phyloP scores from a whole-genome alignment of 1,140 invertebrate genomes.

The Aphaenogaster rudis region DNA sequence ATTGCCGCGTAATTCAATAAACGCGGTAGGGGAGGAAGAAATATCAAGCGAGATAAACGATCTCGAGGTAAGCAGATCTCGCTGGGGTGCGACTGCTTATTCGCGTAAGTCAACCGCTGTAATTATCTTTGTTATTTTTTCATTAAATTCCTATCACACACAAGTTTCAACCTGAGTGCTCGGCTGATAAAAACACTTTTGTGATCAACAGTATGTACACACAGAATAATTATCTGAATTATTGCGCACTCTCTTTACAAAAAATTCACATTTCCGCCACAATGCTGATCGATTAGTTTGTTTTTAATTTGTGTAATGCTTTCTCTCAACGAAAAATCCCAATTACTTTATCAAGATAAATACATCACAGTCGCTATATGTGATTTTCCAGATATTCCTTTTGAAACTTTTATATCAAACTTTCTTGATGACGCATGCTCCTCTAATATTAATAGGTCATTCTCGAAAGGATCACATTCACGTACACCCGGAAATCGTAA shows the following conservation, averaged over 20 bases:
- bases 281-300: constrained; percentile 27
- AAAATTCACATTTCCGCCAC: constrained; percentile 58
- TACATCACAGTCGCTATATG: background rate
- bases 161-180: constrained; percentile 65
- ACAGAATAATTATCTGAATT: constrained; percentile 10
- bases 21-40: background rate
- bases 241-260: constrained; percentile 7
- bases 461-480: background rate
- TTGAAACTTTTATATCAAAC: constrained; percentile 23
- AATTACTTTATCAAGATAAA: constrained; percentile 74
- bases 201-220: constrained; percentile 48
- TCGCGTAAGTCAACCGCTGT: constrained; percentile 53
- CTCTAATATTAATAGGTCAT: background rate
- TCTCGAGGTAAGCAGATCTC: constrained; percentile 29
- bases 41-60: constrained; percentile 48
- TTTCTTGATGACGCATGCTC: background rate
- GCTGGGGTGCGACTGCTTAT: constrained; percentile 62
- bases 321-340: constrained; percentile 79
- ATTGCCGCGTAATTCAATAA: constrained; percentile 51
- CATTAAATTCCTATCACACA: constrained; percentile 84
- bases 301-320: constrained; percentile 82
- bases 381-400: background rate
- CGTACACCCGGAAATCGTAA: constrained; percentile 62
- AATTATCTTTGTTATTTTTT: constrained; percentile 84
- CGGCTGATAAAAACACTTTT: constrained; percentile 45